These are phyloP conservation scores for Romanogobio albipinnatus DNA, from an alignment of 2,113 vertebrate genomes.

Conservation along the genomic window DNA sequence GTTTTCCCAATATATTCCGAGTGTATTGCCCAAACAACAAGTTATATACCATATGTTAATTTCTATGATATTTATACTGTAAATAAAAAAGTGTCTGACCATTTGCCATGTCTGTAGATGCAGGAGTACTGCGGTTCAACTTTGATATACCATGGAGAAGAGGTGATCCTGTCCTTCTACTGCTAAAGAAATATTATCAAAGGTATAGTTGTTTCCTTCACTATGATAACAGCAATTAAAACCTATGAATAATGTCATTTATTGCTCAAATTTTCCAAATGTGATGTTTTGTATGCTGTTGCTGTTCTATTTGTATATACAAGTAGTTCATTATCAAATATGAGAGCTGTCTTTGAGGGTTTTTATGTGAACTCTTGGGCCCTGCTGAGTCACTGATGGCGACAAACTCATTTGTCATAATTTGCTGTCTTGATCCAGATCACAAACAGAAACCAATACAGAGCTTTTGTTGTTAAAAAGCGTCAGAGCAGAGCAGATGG, in stretches of 20 bases:
- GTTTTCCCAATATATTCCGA: background rate
- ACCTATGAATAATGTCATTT: background rate
- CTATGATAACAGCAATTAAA: background rate
- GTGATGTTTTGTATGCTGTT: background rate
- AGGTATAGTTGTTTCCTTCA: conserved; percentile 1
- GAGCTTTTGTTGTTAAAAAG: background rate
- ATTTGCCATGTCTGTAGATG: conserved; percentile 31
- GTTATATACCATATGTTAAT: background rate
- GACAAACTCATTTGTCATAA: background rate
- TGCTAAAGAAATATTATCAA: conserved; percentile 63
- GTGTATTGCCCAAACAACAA: background rate
- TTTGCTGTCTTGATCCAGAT: background rate
- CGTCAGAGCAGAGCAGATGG: background rate
- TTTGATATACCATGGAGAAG: conserved; percentile 73
- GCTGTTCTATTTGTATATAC: background rate
- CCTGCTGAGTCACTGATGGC: background rate
- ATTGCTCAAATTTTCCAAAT: too few species aligned
- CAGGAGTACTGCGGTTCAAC: conserved; percentile 53
- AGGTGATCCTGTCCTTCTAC: conserved; percentile 70
- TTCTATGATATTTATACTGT: background rate
- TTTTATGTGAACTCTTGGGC: background rate
- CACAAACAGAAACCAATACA: background rate
- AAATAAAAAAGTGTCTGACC: background rate
- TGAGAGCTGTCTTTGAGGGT: background rate
- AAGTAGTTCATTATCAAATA: background rate